Evolutionary conservation across 2,888 invertebrate genomes (phyloP).

Genomic region (Cheiracanthium punctorium): DNA sequence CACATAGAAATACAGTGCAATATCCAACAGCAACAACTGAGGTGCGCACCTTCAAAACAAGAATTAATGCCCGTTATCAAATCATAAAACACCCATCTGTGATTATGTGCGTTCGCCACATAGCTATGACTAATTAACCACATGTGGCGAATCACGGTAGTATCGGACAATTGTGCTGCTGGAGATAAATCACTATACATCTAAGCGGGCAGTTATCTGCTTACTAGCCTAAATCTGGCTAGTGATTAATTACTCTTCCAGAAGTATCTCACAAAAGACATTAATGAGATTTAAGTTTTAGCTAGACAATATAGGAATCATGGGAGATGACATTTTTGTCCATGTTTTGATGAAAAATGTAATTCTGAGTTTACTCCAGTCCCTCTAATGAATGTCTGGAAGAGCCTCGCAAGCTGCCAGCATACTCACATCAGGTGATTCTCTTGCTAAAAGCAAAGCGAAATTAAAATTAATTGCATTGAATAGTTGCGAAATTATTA

Average conservation of each 20-base stretch:
- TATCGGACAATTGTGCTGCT: not conserved
- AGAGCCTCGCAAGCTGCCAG: not conserved
- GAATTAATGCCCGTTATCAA: conserved; percentile 11
- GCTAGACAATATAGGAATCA: not conserved
- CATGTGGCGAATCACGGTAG: conserved; percentile 13
- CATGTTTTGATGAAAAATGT: not conserved
- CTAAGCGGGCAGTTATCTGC: conserved; percentile 17
- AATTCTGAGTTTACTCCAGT: not conserved
- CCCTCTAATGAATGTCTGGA: not conserved
- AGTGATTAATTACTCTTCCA: not conserved
- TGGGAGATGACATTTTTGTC: conserved; percentile 1
- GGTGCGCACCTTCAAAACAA: not conserved
- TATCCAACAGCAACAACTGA: not conserved
- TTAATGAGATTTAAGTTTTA: conserved; percentile 15
- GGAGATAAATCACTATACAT: conserved; percentile 7
- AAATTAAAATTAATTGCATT: too few relatives aligned
- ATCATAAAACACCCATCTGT: conserved; percentile 17
- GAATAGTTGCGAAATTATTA: too few relatives aligned
- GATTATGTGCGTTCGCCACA: conserved; percentile 8
- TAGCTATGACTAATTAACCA: conserved; percentile 15
- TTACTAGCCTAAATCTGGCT: conserved; percentile 7
- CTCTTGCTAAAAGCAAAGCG: too few relatives aligned
- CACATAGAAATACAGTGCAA: too few relatives aligned
- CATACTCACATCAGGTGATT: too few relatives aligned
- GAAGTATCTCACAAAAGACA: conserved; percentile 12